Evolutionary conservation across 1,140 invertebrate genomes (phyloP).

Genomic region (Drosophila dunni): DNA sequence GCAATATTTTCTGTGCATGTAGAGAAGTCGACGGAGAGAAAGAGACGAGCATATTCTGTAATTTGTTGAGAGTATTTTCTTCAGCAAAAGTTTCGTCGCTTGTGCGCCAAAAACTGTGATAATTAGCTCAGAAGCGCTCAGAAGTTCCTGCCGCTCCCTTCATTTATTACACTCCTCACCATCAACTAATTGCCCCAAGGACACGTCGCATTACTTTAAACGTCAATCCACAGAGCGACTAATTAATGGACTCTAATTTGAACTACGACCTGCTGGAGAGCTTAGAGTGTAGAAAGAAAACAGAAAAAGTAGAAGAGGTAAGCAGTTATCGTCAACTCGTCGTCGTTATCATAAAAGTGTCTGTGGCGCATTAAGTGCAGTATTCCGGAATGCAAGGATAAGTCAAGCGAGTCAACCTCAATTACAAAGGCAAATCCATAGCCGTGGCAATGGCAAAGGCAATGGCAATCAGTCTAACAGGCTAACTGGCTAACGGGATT

Average conservation of each 20-base stretch:
- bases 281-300: no score
- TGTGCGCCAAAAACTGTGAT: slow-evolving; percentile 49
- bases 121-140: slow-evolving; percentile 56
- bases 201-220: slow-evolving; percentile 60
- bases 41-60: slow-evolving; percentile 23
- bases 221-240: slow-evolving; percentile 71
- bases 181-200: slow-evolving; percentile 44
- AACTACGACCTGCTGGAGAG: slow-evolving; percentile 29
- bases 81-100: slow-evolving; percentile 50
- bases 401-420: slow-evolving; percentile 25
- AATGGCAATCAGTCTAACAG: slow-evolving; percentile 53
- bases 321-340: slow-evolving; percentile 5
- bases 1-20: background rate
- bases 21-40: background rate
- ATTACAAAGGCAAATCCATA: slow-evolving; percentile 46
- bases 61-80: slow-evolving; percentile 33
- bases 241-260: slow-evolving; percentile 79
- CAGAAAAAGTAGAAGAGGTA: background rate
- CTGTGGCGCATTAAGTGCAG: slow-evolving; percentile 58
- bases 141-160: background rate
- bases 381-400: slow-evolving; percentile 40
- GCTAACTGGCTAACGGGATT: slow-evolving; percentile 54
- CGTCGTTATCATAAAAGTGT: slow-evolving; percentile 57
- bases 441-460: slow-evolving; percentile 18
- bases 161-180: background rate